Conservation (phyloP, 2,113 vertebrate genomes). For the Athene noctua region DNA sequence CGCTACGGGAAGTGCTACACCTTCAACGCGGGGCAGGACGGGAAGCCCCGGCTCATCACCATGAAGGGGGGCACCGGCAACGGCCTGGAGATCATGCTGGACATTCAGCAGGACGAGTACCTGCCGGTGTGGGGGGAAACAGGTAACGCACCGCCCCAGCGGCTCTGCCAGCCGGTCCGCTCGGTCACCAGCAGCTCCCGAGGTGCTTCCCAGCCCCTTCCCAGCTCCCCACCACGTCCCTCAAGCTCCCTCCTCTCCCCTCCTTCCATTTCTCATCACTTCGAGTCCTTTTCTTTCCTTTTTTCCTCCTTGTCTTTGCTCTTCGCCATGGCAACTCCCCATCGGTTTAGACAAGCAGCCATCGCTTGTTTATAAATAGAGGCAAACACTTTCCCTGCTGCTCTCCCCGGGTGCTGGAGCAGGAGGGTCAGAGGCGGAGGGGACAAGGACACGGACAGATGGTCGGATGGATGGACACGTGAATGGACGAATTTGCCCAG, state of each 20-base stretch:
- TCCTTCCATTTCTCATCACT: not conserved
- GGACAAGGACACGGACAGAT: not conserved
- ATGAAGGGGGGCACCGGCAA: slow-evolving; percentile 97
- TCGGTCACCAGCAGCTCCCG: not conserved
- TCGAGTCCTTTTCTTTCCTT: not conserved
- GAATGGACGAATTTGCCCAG: not conserved
- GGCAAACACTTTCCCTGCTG: slow-evolving; percentile 39
- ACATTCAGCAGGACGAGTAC: slow-evolving; percentile 98
- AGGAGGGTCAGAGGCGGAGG: not conserved
- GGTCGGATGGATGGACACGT: accelerated
- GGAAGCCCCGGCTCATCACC: slow-evolving; percentile 85
- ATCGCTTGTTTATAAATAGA: slow-evolving; percentile 76
- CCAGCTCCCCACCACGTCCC: not conserved
- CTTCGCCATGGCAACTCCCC: slow-evolving; percentile 77
- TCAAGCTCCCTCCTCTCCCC: not conserved
- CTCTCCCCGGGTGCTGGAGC: not conserved
- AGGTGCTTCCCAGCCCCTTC: not conserved
- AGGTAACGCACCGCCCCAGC: slow-evolving; percentile 71
- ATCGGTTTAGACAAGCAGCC: slow-evolving; percentile 45
- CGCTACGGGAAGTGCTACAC: slow-evolving; percentile 98
- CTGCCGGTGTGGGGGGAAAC: slow-evolving; percentile 98
- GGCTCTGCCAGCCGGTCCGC: not conserved
- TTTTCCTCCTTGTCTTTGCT: slow-evolving; percentile 44
- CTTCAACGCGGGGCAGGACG: slow-evolving; percentile 92
- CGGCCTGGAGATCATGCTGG: slow-evolving; percentile 97